Conservation (phyloP, 1,140 invertebrate species). For the Zaprionus kolodkinae region DNA sequence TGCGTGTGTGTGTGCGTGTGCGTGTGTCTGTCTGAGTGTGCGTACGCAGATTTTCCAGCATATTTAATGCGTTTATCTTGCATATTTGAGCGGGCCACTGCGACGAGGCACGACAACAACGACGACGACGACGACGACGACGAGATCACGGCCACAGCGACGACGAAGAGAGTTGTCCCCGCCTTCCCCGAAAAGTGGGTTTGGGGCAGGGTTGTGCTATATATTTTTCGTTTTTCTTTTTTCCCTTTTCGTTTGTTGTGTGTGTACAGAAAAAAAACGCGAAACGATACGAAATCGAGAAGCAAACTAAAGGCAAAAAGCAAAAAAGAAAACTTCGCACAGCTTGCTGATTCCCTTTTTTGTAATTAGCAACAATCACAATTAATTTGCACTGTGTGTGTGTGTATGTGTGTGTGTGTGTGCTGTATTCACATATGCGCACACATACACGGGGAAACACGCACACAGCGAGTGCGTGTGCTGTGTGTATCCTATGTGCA, state of each 20-base stretch:
- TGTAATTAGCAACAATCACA: conserved; percentile 72
- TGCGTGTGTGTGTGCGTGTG: background rate
- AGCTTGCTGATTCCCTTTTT: conserved; percentile 27
- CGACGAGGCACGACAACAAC: conserved; percentile 37
- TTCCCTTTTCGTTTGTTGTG: conserved; percentile 29
- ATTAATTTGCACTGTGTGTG: conserved; percentile 61
- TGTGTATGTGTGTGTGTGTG: conserved; percentile 21
- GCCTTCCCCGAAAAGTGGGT: background rate
- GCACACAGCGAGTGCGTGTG: conserved; percentile 25
- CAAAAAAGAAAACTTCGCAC: conserved; percentile 34
- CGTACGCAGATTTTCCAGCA: conserved; percentile 9
- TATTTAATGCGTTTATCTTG: conserved; percentile 40
- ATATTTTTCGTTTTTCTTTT: background rate
- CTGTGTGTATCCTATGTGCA: conserved; percentile 49
- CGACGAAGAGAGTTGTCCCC: conserved; percentile 20
- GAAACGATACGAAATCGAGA: conserved; percentile 43
- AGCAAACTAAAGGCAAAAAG: conserved; percentile 34
- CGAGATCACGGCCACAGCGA: conserved; percentile 62
- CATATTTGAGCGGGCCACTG: conserved; percentile 37
- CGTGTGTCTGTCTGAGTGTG: conserved; percentile 3
- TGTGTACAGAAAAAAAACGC: conserved; percentile 71
- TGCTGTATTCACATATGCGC: conserved; percentile 28
- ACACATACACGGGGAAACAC: background rate
- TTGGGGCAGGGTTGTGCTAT: conserved; percentile 42
- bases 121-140: background rate